Evolutionary conservation across 1,140 invertebrate genomes (phyloP), one percentile per base, ranked within the genome.

Genomic region (Mycetomoellerius zeteki): DNA sequence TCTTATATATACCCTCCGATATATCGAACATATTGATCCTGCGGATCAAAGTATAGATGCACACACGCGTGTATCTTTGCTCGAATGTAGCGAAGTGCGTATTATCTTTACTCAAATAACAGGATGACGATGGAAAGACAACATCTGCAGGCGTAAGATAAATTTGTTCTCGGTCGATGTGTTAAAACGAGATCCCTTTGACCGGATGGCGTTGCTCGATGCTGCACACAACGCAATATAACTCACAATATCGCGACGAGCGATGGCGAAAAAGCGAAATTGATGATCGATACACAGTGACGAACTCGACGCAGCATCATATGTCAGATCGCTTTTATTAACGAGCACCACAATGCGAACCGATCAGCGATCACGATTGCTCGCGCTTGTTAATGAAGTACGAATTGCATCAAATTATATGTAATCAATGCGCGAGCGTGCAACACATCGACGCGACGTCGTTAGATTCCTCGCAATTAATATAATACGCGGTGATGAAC

Each of bases 61-160:
- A 5, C 33, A 5, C 30, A 7, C 58, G 24, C 21, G 43, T 21
- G 47, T 78, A 52, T 33, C 27, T 33, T 56, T 81, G 21, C 47
- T 21, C 21, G 64, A 54, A 69, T 43, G 43, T 80, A 54, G 47
- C 43, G n/a, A 54, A 71, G 62, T 56, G 64, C 30, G 64, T 81
- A 37, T 54, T 8, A 50, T 47, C 52, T 73, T 82, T 73, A 82
- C 80, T 84, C 14, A 54, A 73, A 84, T 84, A 84, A 84, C 54
- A 84, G 33, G 76, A 60, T 76, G 85, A 72, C 88, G 88, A 90
- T 90, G 77, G 14, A 84, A 87, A 87, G 88, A 90, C 88, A 90
- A 90, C 75, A 88, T 90, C 89, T 90, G 88, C 75, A 21, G 62
- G 60, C 33, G 62, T 76, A 90, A 90, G 89, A 90, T 90, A 90